Base-by-base conservation (phyloP, 2,888 invertebrate genomes). In the Drosophila paranaensis region DNA sequence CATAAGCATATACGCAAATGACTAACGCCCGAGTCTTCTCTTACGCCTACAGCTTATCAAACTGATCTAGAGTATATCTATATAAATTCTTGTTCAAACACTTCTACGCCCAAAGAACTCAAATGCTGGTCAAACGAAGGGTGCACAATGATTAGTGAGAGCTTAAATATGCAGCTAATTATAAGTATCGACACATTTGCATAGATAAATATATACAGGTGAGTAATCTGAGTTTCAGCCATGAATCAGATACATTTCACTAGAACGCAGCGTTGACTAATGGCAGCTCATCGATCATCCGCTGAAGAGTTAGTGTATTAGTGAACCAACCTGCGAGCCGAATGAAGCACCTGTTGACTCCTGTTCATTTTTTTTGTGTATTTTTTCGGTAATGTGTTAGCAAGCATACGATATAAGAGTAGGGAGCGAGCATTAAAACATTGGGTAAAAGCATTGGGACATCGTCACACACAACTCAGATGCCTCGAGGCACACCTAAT, bases 341-440 rank as follows among this genome's bases (percentile, higher is more conserved):
- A 61, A 91, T 89, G 74, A 91, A 91, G 76, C 91, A 91, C 70
- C 81, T 89, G 79, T 80, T 90, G 60, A 77, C 60, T 84, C 88
- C 90, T 90, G 77, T 1, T 20, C 20, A 20, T 20, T 20, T 62
- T 62, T 68, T 71, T 45, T 65, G 45, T 8, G 40, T 63, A 35
- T 43, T 60, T 42, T 37, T 6, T 25, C 8, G 14, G 25, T 27
- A 27, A 6, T 27, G 27, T 30, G 45, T 46, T 65, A 60, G 76
- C 71, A 60, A 79, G 79, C 71, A 63, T 71, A 71, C 74, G 60
- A 56, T 40, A 53, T 25, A 61, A 58, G 35, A 50, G 37, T 20
- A 25, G n/a, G 39, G 55, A 45, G 27, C 20, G 58, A 62, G 60
- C 62, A 68, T 74, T 68, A 46, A 43, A 70, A 66, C 10, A 57